Percentiles rank a stretch among this genome's conserved stretches.
Evolutionary conservation across 2,113 vertebrate species (phyloP).

Genomic region (Rostratula benghalensis): DNA sequence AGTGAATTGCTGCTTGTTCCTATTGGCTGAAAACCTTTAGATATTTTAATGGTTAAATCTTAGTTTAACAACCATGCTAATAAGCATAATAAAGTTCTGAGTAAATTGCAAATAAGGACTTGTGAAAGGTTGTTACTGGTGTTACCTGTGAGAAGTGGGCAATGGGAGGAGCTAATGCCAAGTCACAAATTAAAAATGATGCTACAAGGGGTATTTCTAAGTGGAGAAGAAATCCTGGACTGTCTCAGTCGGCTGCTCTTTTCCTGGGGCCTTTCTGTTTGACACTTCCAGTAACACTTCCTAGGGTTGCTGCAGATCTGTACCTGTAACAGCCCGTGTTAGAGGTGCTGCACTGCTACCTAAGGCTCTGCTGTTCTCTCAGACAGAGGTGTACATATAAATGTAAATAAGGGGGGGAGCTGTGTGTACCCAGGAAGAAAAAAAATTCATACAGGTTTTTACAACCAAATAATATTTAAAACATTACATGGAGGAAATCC

Average conservation of each 20-base stretch:
- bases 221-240: neutral
- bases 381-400: neutral
- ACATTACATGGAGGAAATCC: neutral
- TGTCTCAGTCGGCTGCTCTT: neutral
- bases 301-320: neutral
- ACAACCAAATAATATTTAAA: neutral
- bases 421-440: neutral
- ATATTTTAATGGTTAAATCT: neutral
- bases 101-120: neutral
- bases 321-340: neutral
- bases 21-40: too few species aligned
- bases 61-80: neutral
- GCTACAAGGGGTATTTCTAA: neutral
- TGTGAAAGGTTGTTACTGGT: neutral
- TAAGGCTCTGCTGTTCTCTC: neutral
- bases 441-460: neutral
- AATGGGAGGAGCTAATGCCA: neutral
- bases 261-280: neutral
- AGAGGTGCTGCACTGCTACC: neutral
- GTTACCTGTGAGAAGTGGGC: neutral
- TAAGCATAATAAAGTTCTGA: neutral
- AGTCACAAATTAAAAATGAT: neutral
- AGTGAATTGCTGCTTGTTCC: too few species aligned
- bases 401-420: neutral
- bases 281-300: neutral